Conservation (phyloP, 2,888 invertebrate genomes). For the Melinaea marsaeus region DNA sequence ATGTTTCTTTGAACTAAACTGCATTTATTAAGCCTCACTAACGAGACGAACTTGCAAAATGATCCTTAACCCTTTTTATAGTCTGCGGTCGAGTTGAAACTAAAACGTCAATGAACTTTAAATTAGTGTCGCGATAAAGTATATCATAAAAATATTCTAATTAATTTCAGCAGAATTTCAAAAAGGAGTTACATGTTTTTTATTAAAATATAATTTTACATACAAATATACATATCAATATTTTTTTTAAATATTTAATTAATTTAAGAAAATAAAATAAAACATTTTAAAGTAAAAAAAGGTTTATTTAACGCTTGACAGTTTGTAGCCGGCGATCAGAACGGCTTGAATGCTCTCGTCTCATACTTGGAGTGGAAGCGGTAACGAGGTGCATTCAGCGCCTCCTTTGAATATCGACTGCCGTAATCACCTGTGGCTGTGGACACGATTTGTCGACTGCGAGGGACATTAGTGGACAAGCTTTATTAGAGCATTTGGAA, state of each 20-base stretch:
- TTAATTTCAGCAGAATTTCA: conserved; percentile 11
- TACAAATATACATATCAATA: too few species aligned
- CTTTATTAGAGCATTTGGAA: neutral
- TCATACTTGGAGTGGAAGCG: conserved; percentile 17
- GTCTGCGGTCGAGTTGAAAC: conserved; percentile 20
- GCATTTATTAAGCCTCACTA: conserved; percentile 27
- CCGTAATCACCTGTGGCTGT: too few species aligned
- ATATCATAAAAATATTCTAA: conserved; percentile 20
- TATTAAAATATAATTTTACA: too few species aligned
- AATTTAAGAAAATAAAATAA: neutral
- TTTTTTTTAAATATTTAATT: too few species aligned
- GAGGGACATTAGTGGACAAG: neutral
- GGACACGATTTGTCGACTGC: too few species aligned
- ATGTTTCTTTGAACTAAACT: conserved; percentile 13
- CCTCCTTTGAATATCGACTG: conserved; percentile 16
- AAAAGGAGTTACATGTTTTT: too few species aligned
- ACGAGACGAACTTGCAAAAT: conserved; percentile 25
- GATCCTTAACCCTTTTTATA: conserved; percentile 4
- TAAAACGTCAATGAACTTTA: conserved; percentile 25
- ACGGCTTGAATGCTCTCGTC: conserved; percentile 18
- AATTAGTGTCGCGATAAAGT: conserved; percentile 21
- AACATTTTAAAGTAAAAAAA: neutral
- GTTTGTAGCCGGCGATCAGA: neutral
- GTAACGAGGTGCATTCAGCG: conserved; percentile 35
- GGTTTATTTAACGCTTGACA: too few species aligned